A percentile compares a stretch with the other conserved stretches of the same genome.
These are phyloP conservation scores for Cryptotermes secundus DNA, from an alignment of 1,140 invertebrate species.

Conservation along the genomic window DNA sequence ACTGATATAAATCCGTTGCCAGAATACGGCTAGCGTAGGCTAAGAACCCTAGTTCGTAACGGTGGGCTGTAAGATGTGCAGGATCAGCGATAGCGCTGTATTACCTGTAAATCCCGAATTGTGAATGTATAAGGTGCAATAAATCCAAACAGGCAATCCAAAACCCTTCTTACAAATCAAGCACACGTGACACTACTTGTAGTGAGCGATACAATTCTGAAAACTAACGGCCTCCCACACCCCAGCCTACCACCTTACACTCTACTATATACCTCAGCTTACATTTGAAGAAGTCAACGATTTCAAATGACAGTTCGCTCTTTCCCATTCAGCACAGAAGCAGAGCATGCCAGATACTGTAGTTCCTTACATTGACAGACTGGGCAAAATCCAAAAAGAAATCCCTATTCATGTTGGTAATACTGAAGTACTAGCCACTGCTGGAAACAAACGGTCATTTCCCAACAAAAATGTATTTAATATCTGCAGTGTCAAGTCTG, in stretches of 20 bases:
- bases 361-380: not conserved
- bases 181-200: not conserved
- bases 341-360: not conserved
- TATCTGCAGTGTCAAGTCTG: not conserved
- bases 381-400: not conserved
- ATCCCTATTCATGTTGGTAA: not conserved
- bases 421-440: not conserved
- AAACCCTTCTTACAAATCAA: no score
- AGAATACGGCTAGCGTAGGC: no score
- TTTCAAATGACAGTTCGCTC: not conserved
- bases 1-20: no score
- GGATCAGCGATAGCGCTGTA: no score
- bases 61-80: no score
- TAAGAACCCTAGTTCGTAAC: no score
- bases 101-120: no score
- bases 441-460: not conserved
- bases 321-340: not conserved
- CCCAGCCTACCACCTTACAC: not conserved
- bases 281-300: slow-evolving; percentile 9
- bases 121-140: no score
- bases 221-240: not conserved
- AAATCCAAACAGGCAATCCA: no score
- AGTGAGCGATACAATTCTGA: not conserved
- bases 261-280: not conserved
- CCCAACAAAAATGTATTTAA: not conserved